Evolutionary conservation across 2,797 vertebrate genomes (phyloP).

Genomic region (Sebastes aleutianus): DNA sequence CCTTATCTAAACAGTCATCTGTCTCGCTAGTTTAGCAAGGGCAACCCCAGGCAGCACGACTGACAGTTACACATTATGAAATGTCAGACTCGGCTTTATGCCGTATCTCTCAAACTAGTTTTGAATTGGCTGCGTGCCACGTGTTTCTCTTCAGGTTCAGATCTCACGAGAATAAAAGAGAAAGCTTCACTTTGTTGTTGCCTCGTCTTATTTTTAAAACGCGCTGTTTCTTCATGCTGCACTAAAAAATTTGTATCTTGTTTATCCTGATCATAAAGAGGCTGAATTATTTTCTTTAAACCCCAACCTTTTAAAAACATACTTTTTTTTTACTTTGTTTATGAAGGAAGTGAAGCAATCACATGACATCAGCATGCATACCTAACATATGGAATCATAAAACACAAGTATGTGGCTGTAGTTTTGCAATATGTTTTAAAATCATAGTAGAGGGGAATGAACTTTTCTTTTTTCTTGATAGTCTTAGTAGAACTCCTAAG

Average conservation of each 20-base stretch:
- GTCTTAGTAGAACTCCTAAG: neutral
- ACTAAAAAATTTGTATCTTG: neutral
- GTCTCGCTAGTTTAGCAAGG: constrained; percentile 71
- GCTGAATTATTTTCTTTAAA: neutral
- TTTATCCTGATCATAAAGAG: neutral
- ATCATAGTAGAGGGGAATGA: neutral
- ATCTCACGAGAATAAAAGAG: constrained; percentile 23
- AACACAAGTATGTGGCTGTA: neutral
- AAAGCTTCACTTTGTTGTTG: constrained; percentile 20
- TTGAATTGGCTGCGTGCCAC: constrained; percentile 46
- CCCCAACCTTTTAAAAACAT: neutral
- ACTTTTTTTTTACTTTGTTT: neutral
- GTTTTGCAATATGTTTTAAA: neutral
- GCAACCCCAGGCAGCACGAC: constrained; percentile 57
- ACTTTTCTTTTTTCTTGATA: neutral
- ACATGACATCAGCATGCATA: neutral
- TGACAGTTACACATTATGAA: constrained; percentile 68
- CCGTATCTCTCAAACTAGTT: constrained; percentile 50
- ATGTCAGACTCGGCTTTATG: constrained; percentile 52
- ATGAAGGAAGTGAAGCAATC: neutral
- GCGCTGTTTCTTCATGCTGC: neutral
- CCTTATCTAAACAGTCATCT: constrained; percentile 76
- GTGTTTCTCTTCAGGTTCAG: constrained; percentile 30
- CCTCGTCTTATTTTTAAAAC: constrained; percentile 14
- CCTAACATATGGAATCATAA: neutral